phyloP scores from a whole-genome alignment of 2,113 vertebrate species.

The Brachionichthys hirsutus region DNA sequence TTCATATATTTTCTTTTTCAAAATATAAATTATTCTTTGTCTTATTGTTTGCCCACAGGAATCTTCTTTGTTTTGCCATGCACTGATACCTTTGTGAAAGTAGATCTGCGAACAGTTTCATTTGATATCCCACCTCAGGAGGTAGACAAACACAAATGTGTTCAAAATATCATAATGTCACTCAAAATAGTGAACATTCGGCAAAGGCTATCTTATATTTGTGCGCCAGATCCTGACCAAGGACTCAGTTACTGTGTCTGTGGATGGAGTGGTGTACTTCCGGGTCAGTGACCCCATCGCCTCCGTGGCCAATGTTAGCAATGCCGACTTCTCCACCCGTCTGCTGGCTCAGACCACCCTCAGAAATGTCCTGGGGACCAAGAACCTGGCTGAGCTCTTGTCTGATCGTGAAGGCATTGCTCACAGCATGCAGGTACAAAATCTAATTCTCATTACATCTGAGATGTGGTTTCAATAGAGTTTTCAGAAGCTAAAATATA shows the following conservation, averaged over 20 bases:
- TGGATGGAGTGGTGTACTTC: slow-evolving; percentile 89
- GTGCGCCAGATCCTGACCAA: slow-evolving; percentile 83
- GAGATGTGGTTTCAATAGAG: background rate
- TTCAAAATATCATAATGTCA: background rate
- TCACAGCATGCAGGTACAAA: slow-evolving; percentile 84
- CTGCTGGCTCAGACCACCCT: slow-evolving; percentile 87
- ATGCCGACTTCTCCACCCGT: slow-evolving; percentile 83
- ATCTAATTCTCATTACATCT: background rate
- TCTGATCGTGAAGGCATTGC: slow-evolving; percentile 86
- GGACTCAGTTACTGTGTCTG: slow-evolving; percentile 84
- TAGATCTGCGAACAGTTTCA: slow-evolving; percentile 94
- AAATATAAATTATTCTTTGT: too few relatives aligned
- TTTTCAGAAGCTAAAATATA: background rate
- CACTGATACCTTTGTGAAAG: slow-evolving; percentile 92
- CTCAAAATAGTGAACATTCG: background rate
- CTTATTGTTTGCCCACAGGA: slow-evolving; percentile 77
- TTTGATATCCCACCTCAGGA: slow-evolving; percentile 98
- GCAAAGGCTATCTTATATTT: background rate
- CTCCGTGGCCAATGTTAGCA: slow-evolving; percentile 83
- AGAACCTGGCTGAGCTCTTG: slow-evolving; percentile 83
- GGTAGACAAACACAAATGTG: slow-evolving; percentile 65
- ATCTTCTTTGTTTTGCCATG: slow-evolving; percentile 93
- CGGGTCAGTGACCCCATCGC: slow-evolving; percentile 82
- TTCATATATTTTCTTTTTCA: too few relatives aligned
- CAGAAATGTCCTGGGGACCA: slow-evolving; percentile 86